These are phyloP conservation scores for Ptychodera flava DNA, from an alignment of 35 echinoderm and acorn worm species.

Conservation along the genomic window DNA sequence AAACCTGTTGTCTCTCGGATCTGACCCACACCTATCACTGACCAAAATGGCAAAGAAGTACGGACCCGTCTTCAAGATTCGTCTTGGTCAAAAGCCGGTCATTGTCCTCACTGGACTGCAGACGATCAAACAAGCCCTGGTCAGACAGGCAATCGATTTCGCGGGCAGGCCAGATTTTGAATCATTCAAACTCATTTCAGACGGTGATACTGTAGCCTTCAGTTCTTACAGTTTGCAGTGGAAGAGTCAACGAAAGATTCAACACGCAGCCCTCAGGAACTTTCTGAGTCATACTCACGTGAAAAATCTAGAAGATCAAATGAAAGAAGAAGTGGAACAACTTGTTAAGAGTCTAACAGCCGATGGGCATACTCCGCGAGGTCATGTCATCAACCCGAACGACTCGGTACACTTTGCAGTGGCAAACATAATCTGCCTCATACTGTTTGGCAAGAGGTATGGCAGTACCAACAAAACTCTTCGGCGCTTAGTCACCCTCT, in stretches of 20 bases:
- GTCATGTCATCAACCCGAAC: not conserved
- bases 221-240: constrained; percentile 36
- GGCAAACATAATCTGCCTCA: not conserved
- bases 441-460: not conserved
- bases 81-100: constrained; percentile 70
- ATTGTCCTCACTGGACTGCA: constrained; percentile 80
- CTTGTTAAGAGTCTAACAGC: not conserved
- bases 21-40: constrained; percentile 54
- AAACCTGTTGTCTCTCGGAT: constrained; percentile 59
- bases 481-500: not conserved
- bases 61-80: constrained; percentile 83
- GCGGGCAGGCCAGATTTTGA: constrained; percentile 77
- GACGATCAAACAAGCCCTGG: constrained; percentile 67
- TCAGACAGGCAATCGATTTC: constrained; percentile 70
- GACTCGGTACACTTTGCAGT: not conserved
- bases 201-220: constrained; percentile 43
- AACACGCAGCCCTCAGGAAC: constrained; percentile 37
- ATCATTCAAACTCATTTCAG: constrained; percentile 33
- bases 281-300: constrained; percentile 49
- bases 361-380: not conserved
- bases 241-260: constrained; percentile 64
- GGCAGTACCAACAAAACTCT: not conserved
- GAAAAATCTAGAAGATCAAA: constrained; percentile 27
- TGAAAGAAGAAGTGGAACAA: constrained; percentile 32
- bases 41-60: constrained; percentile 54